Conservation (phyloP, 2,888 invertebrate species). For the Andrena trimmerana region DNA sequence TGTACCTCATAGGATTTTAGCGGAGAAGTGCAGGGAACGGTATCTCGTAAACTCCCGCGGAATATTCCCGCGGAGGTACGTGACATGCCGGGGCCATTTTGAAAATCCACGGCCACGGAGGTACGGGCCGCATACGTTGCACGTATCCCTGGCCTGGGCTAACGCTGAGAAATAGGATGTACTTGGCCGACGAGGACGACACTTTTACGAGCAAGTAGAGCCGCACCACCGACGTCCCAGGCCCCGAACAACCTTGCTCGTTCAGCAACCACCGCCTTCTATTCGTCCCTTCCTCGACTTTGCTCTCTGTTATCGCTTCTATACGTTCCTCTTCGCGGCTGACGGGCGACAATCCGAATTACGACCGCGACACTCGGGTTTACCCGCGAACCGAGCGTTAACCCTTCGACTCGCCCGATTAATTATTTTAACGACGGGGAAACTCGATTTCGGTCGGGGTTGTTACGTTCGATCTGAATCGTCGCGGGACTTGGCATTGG, state of each 20-base stretch:
- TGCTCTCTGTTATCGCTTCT: constrained; percentile 8
- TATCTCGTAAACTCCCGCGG: constrained; percentile 59
- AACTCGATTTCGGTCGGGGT: not conserved
- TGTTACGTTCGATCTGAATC: not conserved
- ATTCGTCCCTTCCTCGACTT: constrained; percentile 24
- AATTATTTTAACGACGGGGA: not conserved
- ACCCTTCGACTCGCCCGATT: not conserved
- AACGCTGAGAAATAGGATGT: constrained; percentile 68
- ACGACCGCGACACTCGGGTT: not conserved
- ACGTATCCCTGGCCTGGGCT: constrained; percentile 27
- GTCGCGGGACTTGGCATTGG: too few species aligned
- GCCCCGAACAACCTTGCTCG: constrained; percentile 48
- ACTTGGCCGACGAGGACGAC: constrained; percentile 54
- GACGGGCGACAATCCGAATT: constrained; percentile 1
- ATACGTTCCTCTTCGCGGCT: constrained; percentile 4
- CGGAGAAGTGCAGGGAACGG: constrained; percentile 54
- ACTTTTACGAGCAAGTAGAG: constrained; percentile 65
- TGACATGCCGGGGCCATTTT: constrained; percentile 64
- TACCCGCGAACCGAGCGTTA: not conserved
- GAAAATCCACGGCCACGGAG: constrained; percentile 58
- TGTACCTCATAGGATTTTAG: constrained; percentile 64
- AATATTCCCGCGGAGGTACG: constrained; percentile 64
- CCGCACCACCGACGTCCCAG: constrained; percentile 17
- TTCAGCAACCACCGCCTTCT: constrained; percentile 41
- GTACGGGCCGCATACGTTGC: constrained; percentile 35